Base-by-base conservation (phyloP, 2,888 invertebrate species). In the Oegoconia quadripuncta region DNA sequence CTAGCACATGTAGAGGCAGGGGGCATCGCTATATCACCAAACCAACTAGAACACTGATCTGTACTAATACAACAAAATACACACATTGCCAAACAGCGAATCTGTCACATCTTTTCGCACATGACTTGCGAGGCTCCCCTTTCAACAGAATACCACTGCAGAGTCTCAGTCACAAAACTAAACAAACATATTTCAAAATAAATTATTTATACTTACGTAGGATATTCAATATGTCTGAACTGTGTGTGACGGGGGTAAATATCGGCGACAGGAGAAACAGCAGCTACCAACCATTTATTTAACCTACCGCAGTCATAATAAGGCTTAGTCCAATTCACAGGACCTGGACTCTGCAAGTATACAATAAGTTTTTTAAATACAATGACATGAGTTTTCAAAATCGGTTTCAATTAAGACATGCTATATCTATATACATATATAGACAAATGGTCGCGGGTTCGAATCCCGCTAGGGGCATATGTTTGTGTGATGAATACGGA, bases 241-340 rank as follows among this genome's bases (percentile, higher is more conserved):
- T 95, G 93, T 2, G 97, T 97, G 69, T 97, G 97, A 9, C 97
- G 88, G 0, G 98, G 98, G 80, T 95, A 97, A 52, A 97, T 96
- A 69, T 99, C 99, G 3, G 97, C 97, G 25, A 99, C 94, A 0
- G 98, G 98, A 14, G 96, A 95, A 1, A 97, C 95, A 1, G 97
- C 98, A 15, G 94, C 95, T 6, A 98, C 94, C 22, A 98, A 87
- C 99, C 99, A 99, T 68, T 97, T 95, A 78, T 98, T 97, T 0
- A 97, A 94, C 47, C 97, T 89, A 3, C 95, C 96, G 72, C 98
- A 99, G 86, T 99, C 98, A 73, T 96, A 99, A 73, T 98, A 99
- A 0, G 98, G 98, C 41, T 93, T 89, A 0, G 97, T 97, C 93
- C 96, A 98, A 71, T 95, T 93, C 0, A 99, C 95, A 9, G 98